phyloP scores from a whole-genome alignment of 2,797 vertebrate species.

The Paratrypauchen microcephalus region DNA sequence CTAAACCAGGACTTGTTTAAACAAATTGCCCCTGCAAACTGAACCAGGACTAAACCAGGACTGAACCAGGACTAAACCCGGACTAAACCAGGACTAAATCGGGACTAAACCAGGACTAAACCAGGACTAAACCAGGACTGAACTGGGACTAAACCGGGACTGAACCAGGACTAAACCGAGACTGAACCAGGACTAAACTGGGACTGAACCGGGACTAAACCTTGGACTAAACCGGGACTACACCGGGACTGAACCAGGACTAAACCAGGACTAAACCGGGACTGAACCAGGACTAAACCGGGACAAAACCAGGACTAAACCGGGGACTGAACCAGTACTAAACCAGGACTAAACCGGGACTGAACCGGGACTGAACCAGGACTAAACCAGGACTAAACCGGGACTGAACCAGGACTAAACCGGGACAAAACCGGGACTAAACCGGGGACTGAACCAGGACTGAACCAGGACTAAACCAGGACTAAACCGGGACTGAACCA shows the following conservation, averaged over 20 bases:
- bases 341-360: neutral
- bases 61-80: neutral
- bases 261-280: neutral
- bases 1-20: too few species aligned
- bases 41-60: neutral
- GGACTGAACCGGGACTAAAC: neutral
- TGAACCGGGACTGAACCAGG: too few species aligned
- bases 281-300: neutral
- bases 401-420: neutral
- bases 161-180: neutral
- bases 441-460: neutral
- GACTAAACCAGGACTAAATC: neutral
- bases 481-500: neutral
- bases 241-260: too few species aligned
- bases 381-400: neutral
- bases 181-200: neutral
- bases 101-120: neutral
- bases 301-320: neutral
- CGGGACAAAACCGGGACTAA: too few species aligned
- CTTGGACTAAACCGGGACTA: neutral
- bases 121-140: neutral
- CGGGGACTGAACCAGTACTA: neutral
- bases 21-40: too few species aligned
- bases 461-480: neutral
- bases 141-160: neutral